phyloP scores from a whole-genome alignment of 2,113 vertebrate genomes.

The Callaeas wilsoni region DNA sequence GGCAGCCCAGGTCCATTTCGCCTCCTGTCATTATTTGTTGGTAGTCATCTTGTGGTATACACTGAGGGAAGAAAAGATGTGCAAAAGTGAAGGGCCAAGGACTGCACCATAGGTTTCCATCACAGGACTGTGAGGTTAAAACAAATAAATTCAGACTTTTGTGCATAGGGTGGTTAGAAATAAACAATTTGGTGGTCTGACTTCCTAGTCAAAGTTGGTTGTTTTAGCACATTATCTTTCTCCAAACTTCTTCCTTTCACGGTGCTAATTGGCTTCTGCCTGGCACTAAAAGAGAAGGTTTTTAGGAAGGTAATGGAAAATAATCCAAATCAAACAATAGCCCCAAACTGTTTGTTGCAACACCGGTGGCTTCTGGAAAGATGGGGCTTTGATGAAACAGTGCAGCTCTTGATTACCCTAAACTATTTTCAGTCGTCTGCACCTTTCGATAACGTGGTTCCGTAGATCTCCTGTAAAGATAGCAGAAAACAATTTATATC shows the following conservation, averaged over 20 bases:
- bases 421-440: neutral
- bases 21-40: neutral
- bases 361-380: neutral
- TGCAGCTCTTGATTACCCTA: neutral
- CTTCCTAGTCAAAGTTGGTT: neutral
- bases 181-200: neutral
- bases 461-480: neutral
- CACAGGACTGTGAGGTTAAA: neutral
- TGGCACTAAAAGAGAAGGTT: neutral
- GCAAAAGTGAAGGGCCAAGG: neutral
- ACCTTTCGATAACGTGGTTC: neutral
- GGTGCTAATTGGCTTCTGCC: neutral
- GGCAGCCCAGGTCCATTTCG: rapidly evolving
- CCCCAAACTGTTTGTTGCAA: neutral
- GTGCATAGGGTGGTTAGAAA: neutral
- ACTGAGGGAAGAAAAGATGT: neutral
- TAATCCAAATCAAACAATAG: neutral
- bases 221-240: neutral
- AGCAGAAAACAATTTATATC: slow-evolving; percentile 15
- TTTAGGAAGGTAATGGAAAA: neutral
- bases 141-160: neutral
- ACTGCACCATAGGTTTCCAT: neutral
- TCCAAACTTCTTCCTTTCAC: neutral
- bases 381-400: neutral
- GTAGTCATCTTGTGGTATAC: neutral